A percentile compares a stretch with the other conserved stretches of the same genome.
These are phyloP conservation scores for Gorilla gorilla DNA, from an alignment of 2,113 vertebrate species.

Conservation along the genomic window DNA sequence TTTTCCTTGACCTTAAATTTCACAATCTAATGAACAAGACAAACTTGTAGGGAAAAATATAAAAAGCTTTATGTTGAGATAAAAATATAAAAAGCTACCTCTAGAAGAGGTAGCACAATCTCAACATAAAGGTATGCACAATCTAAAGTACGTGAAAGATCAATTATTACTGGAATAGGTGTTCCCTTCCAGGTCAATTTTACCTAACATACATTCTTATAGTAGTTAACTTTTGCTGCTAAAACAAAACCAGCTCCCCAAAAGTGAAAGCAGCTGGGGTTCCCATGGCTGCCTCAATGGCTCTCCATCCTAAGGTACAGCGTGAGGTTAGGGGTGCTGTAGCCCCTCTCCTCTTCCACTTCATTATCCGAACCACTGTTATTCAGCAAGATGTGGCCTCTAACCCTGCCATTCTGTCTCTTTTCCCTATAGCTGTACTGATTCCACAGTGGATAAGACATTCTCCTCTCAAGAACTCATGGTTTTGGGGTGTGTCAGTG, in stretches of 20 bases:
- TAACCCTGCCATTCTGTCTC: too few relatives aligned
- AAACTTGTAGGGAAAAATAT: not conserved
- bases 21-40: not conserved
- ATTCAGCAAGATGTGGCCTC: not conserved
- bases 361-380: not conserved
- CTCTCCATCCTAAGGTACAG: not conserved
- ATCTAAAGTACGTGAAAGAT: not conserved
- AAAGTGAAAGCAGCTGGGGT: not conserved
- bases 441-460: not conserved
- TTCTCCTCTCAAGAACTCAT: not conserved
- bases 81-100: not conserved
- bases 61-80: not conserved
- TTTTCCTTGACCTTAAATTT: not conserved
- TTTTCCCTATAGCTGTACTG: not conserved
- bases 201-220: not conserved
- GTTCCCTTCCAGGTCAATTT: not conserved
- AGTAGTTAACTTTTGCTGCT: not conserved
- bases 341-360: too few relatives aligned
- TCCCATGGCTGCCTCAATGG: not conserved
- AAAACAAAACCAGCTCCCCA: not conserved
- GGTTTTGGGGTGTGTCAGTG: accelerated
- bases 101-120: too few relatives aligned
- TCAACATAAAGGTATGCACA: not conserved
- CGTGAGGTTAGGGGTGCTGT: accelerated
- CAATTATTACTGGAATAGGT: not conserved